Conservation (phyloP, 2,888 invertebrate species). For the Meta bourneti region DNA sequence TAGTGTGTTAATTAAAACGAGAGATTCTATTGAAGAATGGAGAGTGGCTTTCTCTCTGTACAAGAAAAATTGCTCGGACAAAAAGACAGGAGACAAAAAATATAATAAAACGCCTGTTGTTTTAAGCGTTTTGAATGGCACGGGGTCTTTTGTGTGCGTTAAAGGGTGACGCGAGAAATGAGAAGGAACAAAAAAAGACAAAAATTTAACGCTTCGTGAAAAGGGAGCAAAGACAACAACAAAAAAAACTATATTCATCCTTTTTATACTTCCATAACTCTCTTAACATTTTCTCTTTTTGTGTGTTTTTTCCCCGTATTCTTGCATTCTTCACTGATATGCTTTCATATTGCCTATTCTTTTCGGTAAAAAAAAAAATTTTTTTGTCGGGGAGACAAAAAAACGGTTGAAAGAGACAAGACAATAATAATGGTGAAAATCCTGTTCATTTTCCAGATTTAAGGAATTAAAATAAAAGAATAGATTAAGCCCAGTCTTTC, state of each 20-base stretch:
- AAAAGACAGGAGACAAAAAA: slow-evolving; percentile 12
- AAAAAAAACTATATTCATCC: slow-evolving; percentile 37
- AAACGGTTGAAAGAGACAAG: slow-evolving; percentile 30
- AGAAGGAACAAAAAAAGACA: slow-evolving; percentile 16
- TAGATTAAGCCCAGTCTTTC: slow-evolving; percentile 48
- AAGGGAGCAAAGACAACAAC: slow-evolving; percentile 36
- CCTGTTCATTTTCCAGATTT: slow-evolving; percentile 52
- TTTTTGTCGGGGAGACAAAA: not conserved
- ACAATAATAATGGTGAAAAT: slow-evolving; percentile 67
- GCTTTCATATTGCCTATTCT: no score
- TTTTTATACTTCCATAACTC: slow-evolving; percentile 75
- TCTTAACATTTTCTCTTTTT: slow-evolving; percentile 58
- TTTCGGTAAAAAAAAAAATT: no score
- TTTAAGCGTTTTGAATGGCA: slow-evolving; percentile 69
- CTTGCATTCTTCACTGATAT: not conserved
- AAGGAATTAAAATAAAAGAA: slow-evolving; percentile 70
- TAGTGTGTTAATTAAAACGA: slow-evolving; percentile 71
- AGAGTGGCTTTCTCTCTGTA: not conserved
- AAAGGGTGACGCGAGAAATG: slow-evolving; percentile 44
- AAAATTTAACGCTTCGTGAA: not conserved
- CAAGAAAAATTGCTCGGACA: not conserved
- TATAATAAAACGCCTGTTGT: slow-evolving; percentile 66
- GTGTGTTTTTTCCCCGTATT: not conserved
- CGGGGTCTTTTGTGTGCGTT: slow-evolving; percentile 49
- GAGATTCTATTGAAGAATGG: slow-evolving; percentile 48